Evolutionary conservation across 2,113 vertebrate genomes (phyloP), one percentile per base, ranked within the genome.

Genomic region (Rhea pennata): DNA sequence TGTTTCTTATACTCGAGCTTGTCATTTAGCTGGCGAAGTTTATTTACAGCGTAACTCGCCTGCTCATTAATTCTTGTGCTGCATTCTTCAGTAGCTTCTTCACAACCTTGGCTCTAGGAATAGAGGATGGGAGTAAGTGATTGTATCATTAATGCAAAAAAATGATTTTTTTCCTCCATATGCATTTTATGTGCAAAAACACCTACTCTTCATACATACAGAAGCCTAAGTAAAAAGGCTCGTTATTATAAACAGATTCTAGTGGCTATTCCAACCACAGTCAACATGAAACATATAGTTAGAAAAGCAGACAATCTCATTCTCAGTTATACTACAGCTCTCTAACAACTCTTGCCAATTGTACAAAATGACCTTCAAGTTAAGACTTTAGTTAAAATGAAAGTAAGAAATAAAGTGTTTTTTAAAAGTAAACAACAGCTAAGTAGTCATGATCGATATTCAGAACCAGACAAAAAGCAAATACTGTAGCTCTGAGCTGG

Each of bases 1-100:
- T 99, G 99, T 39, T 98, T 99, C 97, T 99, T 99, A 97, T 99
- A 99, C 77, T 99, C 99, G 87, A 99, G 99, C 73, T 99, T 99
- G 97, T 99, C 99, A 67, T 98, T 99, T 62, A 99, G 98, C 87
- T 99, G 98, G 51, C 98, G 98, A 20, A 99, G 98, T 93, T 99
- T 99, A 78, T 98, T 99, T 40, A 98, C 99, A 72, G 99, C 99
- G 15, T 99, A 99, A 97, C 98, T 99, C 93, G 99, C 98, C 97
- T 99, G 99, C 87, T 99, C 99, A 23, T 98, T 99, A 92, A 99
- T 99, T 87, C 98, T 98, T 93, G 98, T 98, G 94, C 97, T 98
- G 66, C 99, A 98, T 88, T 99, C 99, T 36, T 99, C 99, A 51
- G 98, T 71, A 61, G 96, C 96, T 40, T 99, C 99, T 65, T 99